Base-by-base conservation (phyloP, 2,888 invertebrate species). In the Sarcophaga subvicina region DNA sequence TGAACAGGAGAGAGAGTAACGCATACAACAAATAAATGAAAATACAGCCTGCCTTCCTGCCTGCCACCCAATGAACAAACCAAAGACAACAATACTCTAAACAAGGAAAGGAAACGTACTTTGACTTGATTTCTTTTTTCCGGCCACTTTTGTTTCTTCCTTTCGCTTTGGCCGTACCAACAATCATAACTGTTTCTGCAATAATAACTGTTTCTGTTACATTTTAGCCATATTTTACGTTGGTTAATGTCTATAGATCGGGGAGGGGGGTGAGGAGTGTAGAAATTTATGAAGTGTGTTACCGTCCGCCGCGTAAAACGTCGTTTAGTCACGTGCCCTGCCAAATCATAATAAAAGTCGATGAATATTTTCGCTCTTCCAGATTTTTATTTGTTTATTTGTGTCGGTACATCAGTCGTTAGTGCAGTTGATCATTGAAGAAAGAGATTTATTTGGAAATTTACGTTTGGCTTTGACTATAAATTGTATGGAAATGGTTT, bases 281-380 rank as follows among this genome's bases (percentile, higher is more conserved):
- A 71, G 83, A 90, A 91, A 91, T 92, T 91, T 92, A 92, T 92
- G 92, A 92, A 91, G 91, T 91, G 91, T 92, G 91, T 79, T 87
- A 73, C 86, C 66, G 14, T 14, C 54, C 81, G 85, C 62, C 88
- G 88, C 81, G 80, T 73, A 85, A 83, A 88, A 79, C 89, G 88
- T 59, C 88, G 89, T 85, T 83, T 64, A 77, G 89, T 78, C 89
- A 89, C 89, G 89, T 89, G 89, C 17, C 54, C 73, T 47, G 69
- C n/a, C 70, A 70, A 85, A 77, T 77, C 80, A 76, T 80, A 80
- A 71, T 79, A 75, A 84, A 81, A 79, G 45, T 84, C 81, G 67
- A 83, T 88, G 84, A 85, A 80, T 87, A 80, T 79, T 69, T 47
- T 54, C 54, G 3, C 17, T 17, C 17, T 54, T 27, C 17, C 64